Conservation (phyloP, 1,140 invertebrate species). For the Leptinotarsa undecemlineata region DNA sequence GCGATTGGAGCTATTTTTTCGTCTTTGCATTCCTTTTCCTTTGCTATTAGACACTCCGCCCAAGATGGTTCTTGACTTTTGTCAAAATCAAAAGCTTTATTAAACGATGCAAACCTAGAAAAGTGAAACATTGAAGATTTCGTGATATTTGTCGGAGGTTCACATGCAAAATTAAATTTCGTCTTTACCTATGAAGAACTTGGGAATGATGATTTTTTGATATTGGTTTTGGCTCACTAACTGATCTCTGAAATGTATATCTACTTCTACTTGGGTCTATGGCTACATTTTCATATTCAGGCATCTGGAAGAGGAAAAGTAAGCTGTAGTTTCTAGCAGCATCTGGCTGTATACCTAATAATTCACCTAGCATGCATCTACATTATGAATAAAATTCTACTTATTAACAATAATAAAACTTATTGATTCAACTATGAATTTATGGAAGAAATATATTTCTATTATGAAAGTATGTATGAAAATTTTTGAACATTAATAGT, state of each 20-base stretch:
- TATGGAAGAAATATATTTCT: too few species aligned
- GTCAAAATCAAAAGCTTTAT: conserved; percentile 54
- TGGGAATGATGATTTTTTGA: conserved; percentile 51
- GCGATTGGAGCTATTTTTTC: conserved; percentile 63
- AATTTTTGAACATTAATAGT: too few species aligned
- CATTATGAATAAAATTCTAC: too few species aligned
- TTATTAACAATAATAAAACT: too few species aligned
- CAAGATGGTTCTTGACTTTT: conserved; percentile 45
- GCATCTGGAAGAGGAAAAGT: conserved; percentile 43
- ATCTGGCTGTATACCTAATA: too few species aligned
- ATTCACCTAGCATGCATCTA: too few species aligned
- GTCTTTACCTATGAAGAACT: conserved; percentile 51
- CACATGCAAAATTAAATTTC: conserved; percentile 2
- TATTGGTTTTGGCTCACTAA: conserved; percentile 55
- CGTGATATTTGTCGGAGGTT: background rate
- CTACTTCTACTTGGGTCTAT: conserved; percentile 49
- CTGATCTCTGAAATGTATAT: conserved; percentile 52
- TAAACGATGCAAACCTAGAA: conserved; percentile 53
- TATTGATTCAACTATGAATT: too few species aligned
- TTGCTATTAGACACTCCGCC: conserved; percentile 42
- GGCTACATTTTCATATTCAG: conserved; percentile 51
- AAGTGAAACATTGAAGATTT: conserved; percentile 11
- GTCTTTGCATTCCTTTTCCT: conserved; percentile 46
- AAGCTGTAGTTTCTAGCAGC: background rate
- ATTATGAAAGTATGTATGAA: too few species aligned